A percentile compares a stretch with the other conserved stretches of the same genome.
phyloP scores from a whole-genome alignment of 2,113 vertebrate genomes.

The Marmota monax region DNA sequence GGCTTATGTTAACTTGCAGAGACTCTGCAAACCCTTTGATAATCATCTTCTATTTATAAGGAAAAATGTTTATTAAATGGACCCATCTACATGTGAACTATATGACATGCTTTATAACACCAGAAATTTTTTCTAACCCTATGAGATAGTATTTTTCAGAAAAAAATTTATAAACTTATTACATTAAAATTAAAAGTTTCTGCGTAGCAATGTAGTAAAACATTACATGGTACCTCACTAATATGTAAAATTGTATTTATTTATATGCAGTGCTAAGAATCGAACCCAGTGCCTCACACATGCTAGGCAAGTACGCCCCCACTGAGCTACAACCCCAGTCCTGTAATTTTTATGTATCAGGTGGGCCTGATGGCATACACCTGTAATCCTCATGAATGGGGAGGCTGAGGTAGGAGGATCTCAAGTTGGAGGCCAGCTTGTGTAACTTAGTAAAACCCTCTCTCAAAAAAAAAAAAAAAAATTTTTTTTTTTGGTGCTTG shows the following conservation, averaged over 20 bases:
- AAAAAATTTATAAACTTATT: slow-evolving; percentile 33
- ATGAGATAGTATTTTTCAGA: slow-evolving; percentile 33
- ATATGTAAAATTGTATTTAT: background rate
- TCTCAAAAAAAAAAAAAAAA: background rate
- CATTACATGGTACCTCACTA: background rate
- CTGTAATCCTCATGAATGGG: background rate
- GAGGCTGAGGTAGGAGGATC: background rate
- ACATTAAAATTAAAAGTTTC: slow-evolving; percentile 12
- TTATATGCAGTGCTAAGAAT: no score
- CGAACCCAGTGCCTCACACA: no score
- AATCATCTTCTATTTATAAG: slow-evolving; percentile 20
- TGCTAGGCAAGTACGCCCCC: no score
- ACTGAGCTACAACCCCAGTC: no score
- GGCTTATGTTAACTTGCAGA: background rate
- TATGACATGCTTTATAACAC: background rate
- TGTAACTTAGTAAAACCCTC: no score
- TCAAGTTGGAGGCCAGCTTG: no score
- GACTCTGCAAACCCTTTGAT: slow-evolving; percentile 33
- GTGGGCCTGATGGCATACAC: background rate
- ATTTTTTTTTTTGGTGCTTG: no score
- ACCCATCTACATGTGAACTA: slow-evolving; percentile 8
- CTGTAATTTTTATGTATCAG: background rate
- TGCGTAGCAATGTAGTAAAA: background rate
- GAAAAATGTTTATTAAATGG: slow-evolving; percentile 47
- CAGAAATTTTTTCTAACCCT: slow-evolving; percentile 35